Percentiles rank a stretch among this genome's conserved stretches.
Conservation (phyloP, 2,888 invertebrate species). For the Nomada fucata region DNA sequence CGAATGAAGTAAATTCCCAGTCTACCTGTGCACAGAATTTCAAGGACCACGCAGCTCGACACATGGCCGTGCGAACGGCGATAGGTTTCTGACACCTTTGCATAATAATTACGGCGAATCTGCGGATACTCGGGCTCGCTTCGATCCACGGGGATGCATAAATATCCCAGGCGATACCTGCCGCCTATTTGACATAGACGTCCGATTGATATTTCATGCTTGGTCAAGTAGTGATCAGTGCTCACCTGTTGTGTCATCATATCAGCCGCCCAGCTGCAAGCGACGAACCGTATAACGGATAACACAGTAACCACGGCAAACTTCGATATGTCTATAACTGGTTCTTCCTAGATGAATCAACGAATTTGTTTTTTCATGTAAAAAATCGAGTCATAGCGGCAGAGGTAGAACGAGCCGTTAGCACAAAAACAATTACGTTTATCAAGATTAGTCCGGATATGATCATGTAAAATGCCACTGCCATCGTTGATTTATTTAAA, state of each 20-base stretch:
- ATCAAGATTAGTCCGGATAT: constrained; percentile 49
- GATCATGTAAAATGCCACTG: constrained; percentile 45
- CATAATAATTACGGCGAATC: constrained; percentile 54
- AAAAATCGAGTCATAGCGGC: neutral
- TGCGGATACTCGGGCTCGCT: constrained; percentile 36
- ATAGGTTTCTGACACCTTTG: constrained; percentile 67
- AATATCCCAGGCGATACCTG: constrained; percentile 50
- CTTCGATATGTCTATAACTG: constrained; percentile 28
- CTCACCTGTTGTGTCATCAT: constrained; percentile 54
- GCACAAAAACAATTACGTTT: constrained; percentile 46
- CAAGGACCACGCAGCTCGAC: constrained; percentile 62
- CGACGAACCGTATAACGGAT: constrained; percentile 39
- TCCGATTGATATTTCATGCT: neutral
- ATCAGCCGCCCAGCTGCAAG: constrained; percentile 55
- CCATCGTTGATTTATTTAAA: constrained; percentile 53
- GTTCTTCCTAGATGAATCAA: constrained; percentile 41
- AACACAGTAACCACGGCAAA: constrained; percentile 42
- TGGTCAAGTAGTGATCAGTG: neutral
- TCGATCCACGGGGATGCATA: constrained; percentile 61
- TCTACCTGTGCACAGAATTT: constrained; percentile 64
- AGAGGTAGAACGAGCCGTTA: neutral
- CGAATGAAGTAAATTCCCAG: neutral
- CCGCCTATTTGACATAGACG: constrained; percentile 25
- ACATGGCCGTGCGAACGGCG: constrained; percentile 42
- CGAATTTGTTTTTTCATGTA: neutral